These are phyloP conservation scores for Drosophila biarmipes DNA, from an alignment of 1,140 invertebrate species.

Conservation along the genomic window DNA sequence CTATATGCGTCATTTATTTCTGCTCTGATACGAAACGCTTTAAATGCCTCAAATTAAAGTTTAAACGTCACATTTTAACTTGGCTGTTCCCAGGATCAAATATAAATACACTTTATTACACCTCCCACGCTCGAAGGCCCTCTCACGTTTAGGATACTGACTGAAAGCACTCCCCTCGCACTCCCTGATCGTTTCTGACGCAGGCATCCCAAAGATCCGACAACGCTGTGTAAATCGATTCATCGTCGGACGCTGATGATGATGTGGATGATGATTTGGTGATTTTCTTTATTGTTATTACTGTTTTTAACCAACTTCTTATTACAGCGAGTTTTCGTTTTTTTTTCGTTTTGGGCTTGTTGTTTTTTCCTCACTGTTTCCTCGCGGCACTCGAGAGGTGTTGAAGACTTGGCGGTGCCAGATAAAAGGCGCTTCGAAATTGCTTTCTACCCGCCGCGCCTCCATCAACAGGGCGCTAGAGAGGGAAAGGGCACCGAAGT, in stretches of 20 bases:
- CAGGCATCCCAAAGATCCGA: constrained; percentile 25
- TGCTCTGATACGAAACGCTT: too few relatives aligned
- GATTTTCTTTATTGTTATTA: constrained; percentile 83
- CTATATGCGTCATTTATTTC: too few relatives aligned
- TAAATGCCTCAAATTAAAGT: too few relatives aligned
- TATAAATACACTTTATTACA: too few relatives aligned
- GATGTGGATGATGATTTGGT: constrained; percentile 81
- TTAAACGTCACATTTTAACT: too few relatives aligned
- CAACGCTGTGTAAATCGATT: constrained; percentile 82
- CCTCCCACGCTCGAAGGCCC: neutral
- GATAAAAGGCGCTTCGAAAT: constrained; percentile 82
- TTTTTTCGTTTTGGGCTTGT: constrained; percentile 15
- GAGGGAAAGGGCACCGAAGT: neutral
- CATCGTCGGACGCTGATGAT: constrained; percentile 51
- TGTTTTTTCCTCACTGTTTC: constrained; percentile 32
- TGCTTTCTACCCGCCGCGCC: constrained; percentile 62
- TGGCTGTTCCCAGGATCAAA: too few relatives aligned
- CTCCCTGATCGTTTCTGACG: constrained; percentile 2
- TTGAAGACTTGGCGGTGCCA: constrained; percentile 82
- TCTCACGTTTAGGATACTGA: neutral
- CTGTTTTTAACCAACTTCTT: constrained; percentile 83
- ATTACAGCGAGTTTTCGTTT: constrained; percentile 75
- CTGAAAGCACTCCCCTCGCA: constrained; percentile 6
- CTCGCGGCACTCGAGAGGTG: constrained; percentile 71
- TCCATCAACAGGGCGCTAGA: constrained; percentile 10